phyloP scores from a whole-genome alignment of 1,140 invertebrate species.

The Paralvinella palmiformis region DNA sequence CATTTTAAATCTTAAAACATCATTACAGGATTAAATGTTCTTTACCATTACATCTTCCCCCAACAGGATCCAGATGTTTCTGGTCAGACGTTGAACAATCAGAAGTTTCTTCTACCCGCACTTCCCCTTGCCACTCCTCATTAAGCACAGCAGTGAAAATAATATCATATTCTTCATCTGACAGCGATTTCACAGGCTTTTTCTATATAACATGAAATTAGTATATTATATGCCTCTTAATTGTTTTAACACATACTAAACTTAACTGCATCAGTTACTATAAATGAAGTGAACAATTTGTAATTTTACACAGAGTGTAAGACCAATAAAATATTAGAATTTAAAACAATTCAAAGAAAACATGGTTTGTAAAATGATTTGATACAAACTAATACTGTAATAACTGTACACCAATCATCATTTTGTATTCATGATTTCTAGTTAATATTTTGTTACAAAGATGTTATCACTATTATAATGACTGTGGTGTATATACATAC shows the following conservation, averaged over 20 bases:
- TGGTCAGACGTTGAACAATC: background rate
- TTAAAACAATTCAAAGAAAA: background rate
- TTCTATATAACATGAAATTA: background rate
- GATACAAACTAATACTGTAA: too few species aligned
- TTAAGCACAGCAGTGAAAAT: constrained; percentile 26
- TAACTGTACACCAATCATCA: too few species aligned
- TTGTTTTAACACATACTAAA: background rate
- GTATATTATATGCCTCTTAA: background rate
- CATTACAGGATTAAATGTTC: background rate
- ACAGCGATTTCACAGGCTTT: constrained; percentile 22
- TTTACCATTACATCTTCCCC: background rate
- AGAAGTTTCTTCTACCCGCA: background rate
- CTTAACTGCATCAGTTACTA: background rate
- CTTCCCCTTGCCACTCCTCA: too few species aligned
- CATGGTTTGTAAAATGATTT: too few species aligned
- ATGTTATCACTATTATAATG: too few species aligned
- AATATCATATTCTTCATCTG: constrained; percentile 31
- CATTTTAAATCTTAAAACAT: background rate
- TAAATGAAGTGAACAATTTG: background rate
- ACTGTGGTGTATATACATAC: too few species aligned
- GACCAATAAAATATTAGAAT: background rate
- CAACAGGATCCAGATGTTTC: background rate
- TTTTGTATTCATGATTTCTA: too few species aligned
- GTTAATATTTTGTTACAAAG: too few species aligned
- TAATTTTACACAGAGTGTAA: background rate